These are phyloP conservation scores for Erinaceus europaeus DNA, from an alignment of 2,113 vertebrate genomes.

Conservation along the genomic window DNA sequence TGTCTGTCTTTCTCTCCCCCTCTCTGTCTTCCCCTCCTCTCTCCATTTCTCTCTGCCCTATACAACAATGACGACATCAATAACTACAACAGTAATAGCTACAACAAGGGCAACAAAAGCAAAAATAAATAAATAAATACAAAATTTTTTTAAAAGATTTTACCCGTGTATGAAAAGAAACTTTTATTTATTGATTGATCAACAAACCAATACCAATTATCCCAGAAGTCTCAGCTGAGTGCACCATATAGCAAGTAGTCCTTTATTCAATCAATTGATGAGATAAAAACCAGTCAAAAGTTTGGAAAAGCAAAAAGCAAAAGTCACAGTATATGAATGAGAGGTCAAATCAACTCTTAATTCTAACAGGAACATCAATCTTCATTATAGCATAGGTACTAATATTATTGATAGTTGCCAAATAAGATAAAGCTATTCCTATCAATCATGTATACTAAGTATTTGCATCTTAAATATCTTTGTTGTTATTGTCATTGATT, in stretches of 20 bases:
- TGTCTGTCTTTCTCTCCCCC: no score
- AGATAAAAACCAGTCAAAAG: background rate
- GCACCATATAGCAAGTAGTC: background rate
- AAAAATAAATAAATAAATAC: no score
- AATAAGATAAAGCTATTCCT: background rate
- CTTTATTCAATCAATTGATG: background rate
- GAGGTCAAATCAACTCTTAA: background rate
- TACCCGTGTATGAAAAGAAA: background rate
- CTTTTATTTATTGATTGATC: background rate
- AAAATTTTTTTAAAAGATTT: no score
- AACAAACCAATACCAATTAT: background rate
- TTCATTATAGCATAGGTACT: background rate
- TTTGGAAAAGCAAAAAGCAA: background rate
- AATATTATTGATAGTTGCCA: background rate
- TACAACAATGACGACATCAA: no score
- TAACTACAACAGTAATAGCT: no score
- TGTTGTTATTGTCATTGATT: background rate
- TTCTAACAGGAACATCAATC: background rate
- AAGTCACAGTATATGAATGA: background rate
- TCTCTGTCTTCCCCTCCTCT: no score
- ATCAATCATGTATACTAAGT: background rate
- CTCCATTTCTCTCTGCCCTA: no score
- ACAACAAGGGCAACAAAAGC: no score
- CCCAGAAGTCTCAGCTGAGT: background rate
- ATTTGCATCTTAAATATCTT: background rate